Evolutionary conservation across 2,888 invertebrate genomes (phyloP).

Genomic region (Quadriops clusia): DNA sequence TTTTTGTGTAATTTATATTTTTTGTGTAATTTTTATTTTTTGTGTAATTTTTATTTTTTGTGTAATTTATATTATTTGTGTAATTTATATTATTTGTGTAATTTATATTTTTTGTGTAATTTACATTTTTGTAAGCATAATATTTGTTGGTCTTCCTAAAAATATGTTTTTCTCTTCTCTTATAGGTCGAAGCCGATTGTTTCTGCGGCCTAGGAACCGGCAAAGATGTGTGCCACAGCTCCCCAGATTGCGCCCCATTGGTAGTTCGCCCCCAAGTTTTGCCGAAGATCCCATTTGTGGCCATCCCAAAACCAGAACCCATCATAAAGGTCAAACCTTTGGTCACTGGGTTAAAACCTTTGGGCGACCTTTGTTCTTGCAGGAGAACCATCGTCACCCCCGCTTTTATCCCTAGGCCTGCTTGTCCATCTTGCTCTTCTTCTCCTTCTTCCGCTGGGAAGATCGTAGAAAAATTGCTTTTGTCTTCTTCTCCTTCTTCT

Average conservation of each 20-base stretch:
- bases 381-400: constrained; percentile 30
- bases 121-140: too few relatives aligned
- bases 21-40: too few relatives aligned
- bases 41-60: too few relatives aligned
- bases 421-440: constrained; percentile 18
- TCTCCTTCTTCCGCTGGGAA: constrained; percentile 4
- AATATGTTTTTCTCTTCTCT: too few relatives aligned
- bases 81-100: too few relatives aligned
- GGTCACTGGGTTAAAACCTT: constrained; percentile 19
- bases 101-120: too few relatives aligned
- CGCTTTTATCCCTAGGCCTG: constrained; percentile 28
- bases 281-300: constrained; percentile 17
- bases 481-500: too few relatives aligned
- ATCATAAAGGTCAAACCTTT: constrained; percentile 18
- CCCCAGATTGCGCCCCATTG: constrained; percentile 20
- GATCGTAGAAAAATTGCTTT: too few relatives aligned
- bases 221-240: constrained; percentile 20
- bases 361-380: constrained; percentile 27
- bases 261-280: constrained; percentile 28
- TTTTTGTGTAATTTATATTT: too few relatives aligned
- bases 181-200: constrained; percentile 12
- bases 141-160: too few relatives aligned
- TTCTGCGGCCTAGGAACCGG: constrained; percentile 25
- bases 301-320: constrained; percentile 16
- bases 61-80: too few relatives aligned